Conservation (phyloP, 2,797 vertebrate species). For the Microtus agrestis region DNA sequence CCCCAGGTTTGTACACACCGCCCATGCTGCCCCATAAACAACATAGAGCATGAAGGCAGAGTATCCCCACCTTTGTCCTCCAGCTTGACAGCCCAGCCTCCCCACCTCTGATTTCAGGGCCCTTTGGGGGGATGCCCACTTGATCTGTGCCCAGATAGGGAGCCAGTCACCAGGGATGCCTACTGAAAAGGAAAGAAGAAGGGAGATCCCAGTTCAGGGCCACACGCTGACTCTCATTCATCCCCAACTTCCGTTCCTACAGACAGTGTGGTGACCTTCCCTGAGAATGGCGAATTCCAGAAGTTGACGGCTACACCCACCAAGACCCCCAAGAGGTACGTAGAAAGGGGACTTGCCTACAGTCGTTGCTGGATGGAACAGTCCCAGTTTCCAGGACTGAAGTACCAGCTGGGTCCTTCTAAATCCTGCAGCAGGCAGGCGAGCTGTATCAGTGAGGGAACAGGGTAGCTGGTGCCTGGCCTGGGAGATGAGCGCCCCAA, state of each 20-base stretch:
- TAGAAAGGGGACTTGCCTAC: neutral
- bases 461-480: neutral
- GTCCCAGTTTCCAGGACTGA: neutral
- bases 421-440: neutral
- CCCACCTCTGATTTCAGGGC: neutral
- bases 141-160: neutral
- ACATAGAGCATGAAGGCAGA: neutral
- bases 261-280: constrained; percentile 96
- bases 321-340: constrained; percentile 95
- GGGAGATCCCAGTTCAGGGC: neutral
- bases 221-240: neutral
- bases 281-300: constrained; percentile 99
- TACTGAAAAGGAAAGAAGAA: neutral
- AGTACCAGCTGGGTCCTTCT: neutral
- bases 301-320: constrained; percentile 94
- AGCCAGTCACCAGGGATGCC: neutral
- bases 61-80: neutral
- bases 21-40: neutral
- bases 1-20: constrained; percentile 90
- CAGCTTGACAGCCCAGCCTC: neutral
- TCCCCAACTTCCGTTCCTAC: constrained; percentile 59
- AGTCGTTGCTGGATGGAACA: neutral
- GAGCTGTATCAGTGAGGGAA: neutral
- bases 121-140: neutral
- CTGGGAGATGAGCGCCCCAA: neutral